Evolutionary conservation across 1,140 invertebrate species (phyloP), one percentile per base, ranked within the genome.

Genomic region (Apis laboriosa): DNA sequence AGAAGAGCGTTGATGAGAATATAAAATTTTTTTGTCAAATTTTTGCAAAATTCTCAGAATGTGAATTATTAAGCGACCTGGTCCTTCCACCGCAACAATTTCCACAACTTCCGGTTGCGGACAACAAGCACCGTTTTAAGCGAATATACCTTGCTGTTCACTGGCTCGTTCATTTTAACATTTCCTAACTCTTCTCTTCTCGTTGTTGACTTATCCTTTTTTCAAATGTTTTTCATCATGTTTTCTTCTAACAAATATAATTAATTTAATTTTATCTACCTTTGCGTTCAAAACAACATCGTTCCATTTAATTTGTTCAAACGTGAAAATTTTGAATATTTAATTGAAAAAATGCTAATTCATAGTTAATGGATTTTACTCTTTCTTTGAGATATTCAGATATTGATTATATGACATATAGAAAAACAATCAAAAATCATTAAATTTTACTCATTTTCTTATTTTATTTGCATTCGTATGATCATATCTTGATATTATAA

Each of bases 81-180:
- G 67, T 17, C 43, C 67, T 70, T 70, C 67, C 67, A 49, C 67
- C 67, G 49, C 67, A 70, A 70, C 67, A 70, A 70, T 70, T 70
- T 70, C 67, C 67, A 13, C 67, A 53, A 70, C 67, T 70, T 70
- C 67, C 67, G 67, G n/a, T 51, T 17, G 49, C 67, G 67, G 67
- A 70, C n/a, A 51, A 49, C 67, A 21, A 17, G 13, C 67, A 13
- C 13, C n/a, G 43, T 51, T 70, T 70, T 70, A 70, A 70, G 49
- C 67, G 49, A 70, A 49, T 43, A 43, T 24, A 70, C 49, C n/a
- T 70, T 17, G n/a, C 67, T 51, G 49, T 34, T 51, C 9, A n/a
- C 67, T 68, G 67, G 34, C 43, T 19, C 21, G 34, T 49, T 68
- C 66, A 5, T 7, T 68, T n/a, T n/a, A 49, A 68, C 66, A 49